phyloP scores from a whole-genome alignment of 2,888 invertebrate genomes.

The Abrostola tripartita region DNA sequence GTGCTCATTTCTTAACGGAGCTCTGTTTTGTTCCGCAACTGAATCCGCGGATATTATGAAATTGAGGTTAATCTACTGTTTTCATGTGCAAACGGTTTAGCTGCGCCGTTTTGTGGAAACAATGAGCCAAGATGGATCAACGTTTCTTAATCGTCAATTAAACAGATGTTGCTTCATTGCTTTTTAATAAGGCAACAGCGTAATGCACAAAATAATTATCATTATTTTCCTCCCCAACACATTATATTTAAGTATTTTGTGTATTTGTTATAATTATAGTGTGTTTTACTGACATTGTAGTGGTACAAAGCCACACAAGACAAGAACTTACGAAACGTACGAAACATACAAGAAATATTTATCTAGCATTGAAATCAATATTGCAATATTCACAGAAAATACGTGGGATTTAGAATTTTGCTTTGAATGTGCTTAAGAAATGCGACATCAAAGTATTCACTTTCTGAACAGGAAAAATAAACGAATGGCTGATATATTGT shows the following conservation, averaged over 20 bases:
- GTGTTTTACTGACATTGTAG: too few species aligned
- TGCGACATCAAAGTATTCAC: constrained; percentile 13
- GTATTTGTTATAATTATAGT: too few species aligned
- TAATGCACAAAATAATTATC: too few species aligned
- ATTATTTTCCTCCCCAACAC: too few species aligned
- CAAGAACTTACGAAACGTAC: too few species aligned
- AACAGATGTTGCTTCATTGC: constrained; percentile 1
- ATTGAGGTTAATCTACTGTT: constrained; percentile 59
- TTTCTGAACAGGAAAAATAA: constrained; percentile 42
- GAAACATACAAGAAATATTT: too few species aligned
- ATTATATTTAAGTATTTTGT: too few species aligned
- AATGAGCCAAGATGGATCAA: constrained; percentile 43
- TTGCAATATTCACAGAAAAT: too few species aligned
- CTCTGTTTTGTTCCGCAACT: constrained; percentile 46
- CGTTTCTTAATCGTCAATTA: constrained; percentile 25
- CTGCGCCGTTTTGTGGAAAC: constrained; percentile 44
- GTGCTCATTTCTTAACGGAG: constrained; percentile 14
- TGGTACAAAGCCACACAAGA: too few species aligned
- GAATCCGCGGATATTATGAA: constrained; percentile 39
- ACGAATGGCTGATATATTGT: constrained; percentile 32
- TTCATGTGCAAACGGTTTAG: constrained; percentile 54
- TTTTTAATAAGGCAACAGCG: neutral
- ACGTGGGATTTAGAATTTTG: too few species aligned
- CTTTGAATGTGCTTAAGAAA: neutral
- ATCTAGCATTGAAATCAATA: too few species aligned